Evolutionary conservation across 2,888 invertebrate genomes (phyloP).

Genomic region (Trichopria drosophilae): DNA sequence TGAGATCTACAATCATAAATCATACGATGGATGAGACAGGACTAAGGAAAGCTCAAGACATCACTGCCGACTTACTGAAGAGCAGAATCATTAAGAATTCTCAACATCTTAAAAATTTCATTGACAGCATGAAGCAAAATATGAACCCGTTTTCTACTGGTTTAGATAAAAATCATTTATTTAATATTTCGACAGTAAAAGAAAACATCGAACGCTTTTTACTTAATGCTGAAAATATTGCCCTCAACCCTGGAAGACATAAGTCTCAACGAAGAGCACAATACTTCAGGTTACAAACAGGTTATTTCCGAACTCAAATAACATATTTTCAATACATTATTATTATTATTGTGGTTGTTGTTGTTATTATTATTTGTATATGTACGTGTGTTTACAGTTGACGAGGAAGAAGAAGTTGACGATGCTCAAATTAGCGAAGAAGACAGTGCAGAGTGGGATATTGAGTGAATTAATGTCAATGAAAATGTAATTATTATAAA

Average conservation of each 20-base stretch:
- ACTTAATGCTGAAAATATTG: constrained; percentile 1
- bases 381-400: too few species aligned
- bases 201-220: not conserved
- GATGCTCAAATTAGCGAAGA: too few species aligned
- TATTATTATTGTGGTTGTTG: too few species aligned
- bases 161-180: constrained; percentile 33
- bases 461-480: too few species aligned
- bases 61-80: constrained; percentile 38
- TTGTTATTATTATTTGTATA: too few species aligned
- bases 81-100: constrained; percentile 33
- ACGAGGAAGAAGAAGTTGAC: too few species aligned
- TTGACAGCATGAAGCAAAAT: constrained; percentile 27
- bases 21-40: constrained; percentile 36
- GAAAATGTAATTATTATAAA: too few species aligned
- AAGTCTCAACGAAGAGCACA: not conserved
- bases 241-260: not conserved
- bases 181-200: constrained; percentile 31
- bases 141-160: constrained; percentile 34
- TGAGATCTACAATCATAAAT: constrained; percentile 38
- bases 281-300: constrained; percentile 8
- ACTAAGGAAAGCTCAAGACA: constrained; percentile 37
- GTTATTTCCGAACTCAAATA: constrained; percentile 28
- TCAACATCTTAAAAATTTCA: constrained; percentile 5
- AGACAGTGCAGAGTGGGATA: too few species aligned
- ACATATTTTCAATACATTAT: constrained; percentile 35